These are phyloP conservation scores for Amphiprion clarkii DNA, from an alignment of 2,797 vertebrate genomes.

Conservation along the genomic window DNA sequence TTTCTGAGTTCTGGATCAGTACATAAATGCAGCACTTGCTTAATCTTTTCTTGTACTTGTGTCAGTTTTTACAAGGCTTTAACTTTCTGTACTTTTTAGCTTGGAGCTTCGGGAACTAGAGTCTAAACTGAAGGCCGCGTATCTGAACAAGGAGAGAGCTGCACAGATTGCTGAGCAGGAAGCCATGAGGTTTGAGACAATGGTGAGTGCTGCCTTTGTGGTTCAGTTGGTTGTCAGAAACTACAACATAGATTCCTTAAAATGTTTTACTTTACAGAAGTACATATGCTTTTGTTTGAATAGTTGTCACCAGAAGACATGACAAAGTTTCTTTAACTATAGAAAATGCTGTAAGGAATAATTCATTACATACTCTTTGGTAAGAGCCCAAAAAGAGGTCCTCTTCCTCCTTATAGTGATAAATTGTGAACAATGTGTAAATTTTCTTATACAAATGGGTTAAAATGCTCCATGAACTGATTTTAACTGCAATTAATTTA, in stretches of 20 bases:
- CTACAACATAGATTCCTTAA: not conserved
- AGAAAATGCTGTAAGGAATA: not conserved
- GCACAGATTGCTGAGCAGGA: slow-evolving; percentile 93
- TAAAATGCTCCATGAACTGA: not conserved
- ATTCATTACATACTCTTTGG: no score
- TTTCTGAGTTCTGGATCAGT: slow-evolving; percentile 9
- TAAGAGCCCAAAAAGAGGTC: no score
- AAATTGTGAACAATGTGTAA: no score
- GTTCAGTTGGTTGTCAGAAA: not conserved
- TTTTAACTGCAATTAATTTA: not conserved
- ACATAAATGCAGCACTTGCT: slow-evolving; percentile 1
- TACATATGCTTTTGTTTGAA: not conserved
- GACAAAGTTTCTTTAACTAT: not conserved
- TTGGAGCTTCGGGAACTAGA: slow-evolving; percentile 92
- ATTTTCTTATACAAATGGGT: not conserved
- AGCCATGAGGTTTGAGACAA: slow-evolving; percentile 85
- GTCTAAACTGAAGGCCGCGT: slow-evolving; percentile 90
- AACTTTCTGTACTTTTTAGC: slow-evolving; percentile 73
- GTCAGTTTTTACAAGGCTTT: not conserved
- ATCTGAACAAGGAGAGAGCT: slow-evolving; percentile 91
- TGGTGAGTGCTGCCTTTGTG: slow-evolving; percentile 80
- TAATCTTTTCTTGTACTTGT: not conserved
- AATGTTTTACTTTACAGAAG: not conserved
- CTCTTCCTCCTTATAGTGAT: no score
- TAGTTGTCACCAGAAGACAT: not conserved